Base-by-base conservation (phyloP, 2,113 vertebrate species). In the Mugil cephalus region DNA sequence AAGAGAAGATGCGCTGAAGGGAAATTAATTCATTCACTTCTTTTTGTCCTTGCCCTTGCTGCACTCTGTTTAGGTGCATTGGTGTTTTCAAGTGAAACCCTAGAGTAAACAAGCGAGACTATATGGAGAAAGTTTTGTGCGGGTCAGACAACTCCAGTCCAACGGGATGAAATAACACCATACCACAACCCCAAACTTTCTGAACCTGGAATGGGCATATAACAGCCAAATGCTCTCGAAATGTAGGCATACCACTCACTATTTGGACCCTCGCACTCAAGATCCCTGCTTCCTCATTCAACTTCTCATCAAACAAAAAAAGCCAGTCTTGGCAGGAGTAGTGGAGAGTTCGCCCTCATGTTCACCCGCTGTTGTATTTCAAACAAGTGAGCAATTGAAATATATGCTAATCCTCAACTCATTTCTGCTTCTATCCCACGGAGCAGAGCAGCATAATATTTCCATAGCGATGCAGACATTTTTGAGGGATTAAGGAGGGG, bases 381-480 rank as follows among this genome's bases (percentile, higher is more conserved):
- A 69, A 72, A 80, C 61, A 54, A 61, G 59, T 69, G 74, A 68
- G 61, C 74, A 71, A 79, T 48, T 84, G 83, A 89, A 91, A 91
- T 86, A n/a, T 85, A 84, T 88, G 87, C 69, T 91, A 89, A 89
- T 91, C 88, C 86, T 69, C 14, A 0, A 14, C 69, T 79, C 47
- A 36, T 74, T 77, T 46, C 50, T 15, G 40, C 53, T 36, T 58
- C 83, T 15, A 35, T 76, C 69, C 87, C 39, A 59, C 74, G 13
- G 72, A 9, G 77, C 56, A 1, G 73, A 69, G 61, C 69, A 8
- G 65, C 69, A 62, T 64, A 79, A 83, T 75, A 73, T 82, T 82
- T 88, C 85, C 86, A 67, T 47, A 69, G 78, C 19, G n/a, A 70
- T 65, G 70, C 34, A 35, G 79, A 72, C 62, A 73, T 86, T 86